phyloP scores from a whole-genome alignment of 2,113 vertebrate species.

The Leptobrachium leishanense region DNA sequence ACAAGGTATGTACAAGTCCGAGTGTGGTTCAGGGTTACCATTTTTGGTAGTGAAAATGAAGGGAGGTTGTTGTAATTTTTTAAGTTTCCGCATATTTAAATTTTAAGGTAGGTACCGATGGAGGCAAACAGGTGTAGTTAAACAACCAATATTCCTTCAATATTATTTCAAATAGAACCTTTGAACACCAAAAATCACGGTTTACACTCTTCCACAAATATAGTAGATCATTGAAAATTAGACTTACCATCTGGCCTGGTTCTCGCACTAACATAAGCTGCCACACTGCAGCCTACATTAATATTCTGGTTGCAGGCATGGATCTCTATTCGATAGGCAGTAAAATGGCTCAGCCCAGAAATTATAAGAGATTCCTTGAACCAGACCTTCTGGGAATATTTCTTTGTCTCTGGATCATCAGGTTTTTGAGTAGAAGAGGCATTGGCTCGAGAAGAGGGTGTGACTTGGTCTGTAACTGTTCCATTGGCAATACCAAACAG shows the following conservation, averaged over 20 bases:
- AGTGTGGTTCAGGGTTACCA: too few relatives aligned
- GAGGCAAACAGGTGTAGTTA: too few relatives aligned
- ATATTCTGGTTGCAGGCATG: constrained; percentile 87
- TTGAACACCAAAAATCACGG: too few relatives aligned
- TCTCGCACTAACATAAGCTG: constrained; percentile 86
- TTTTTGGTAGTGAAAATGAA: too few relatives aligned
- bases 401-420: constrained; percentile 64
- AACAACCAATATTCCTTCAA: too few relatives aligned
- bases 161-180: too few relatives aligned
- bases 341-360: constrained; percentile 89
- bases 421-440: constrained; percentile 59
- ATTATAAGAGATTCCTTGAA: constrained; percentile 86
- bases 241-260: constrained; percentile 90
- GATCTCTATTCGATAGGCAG: constrained; percentile 94
- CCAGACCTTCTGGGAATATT: constrained; percentile 75
- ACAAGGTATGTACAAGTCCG: too few relatives aligned
- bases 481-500: constrained; percentile 71
- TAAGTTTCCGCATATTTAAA: too few relatives aligned
- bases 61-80: too few relatives aligned
- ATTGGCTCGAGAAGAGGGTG: constrained; percentile 56
- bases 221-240: too few relatives aligned
- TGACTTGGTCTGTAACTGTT: constrained; percentile 54
- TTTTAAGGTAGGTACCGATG: too few relatives aligned
- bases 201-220: too few relatives aligned
- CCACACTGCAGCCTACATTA: constrained; percentile 77